phyloP scores from a whole-genome alignment of 1,140 invertebrate genomes.

The Diorhabda elongata region DNA sequence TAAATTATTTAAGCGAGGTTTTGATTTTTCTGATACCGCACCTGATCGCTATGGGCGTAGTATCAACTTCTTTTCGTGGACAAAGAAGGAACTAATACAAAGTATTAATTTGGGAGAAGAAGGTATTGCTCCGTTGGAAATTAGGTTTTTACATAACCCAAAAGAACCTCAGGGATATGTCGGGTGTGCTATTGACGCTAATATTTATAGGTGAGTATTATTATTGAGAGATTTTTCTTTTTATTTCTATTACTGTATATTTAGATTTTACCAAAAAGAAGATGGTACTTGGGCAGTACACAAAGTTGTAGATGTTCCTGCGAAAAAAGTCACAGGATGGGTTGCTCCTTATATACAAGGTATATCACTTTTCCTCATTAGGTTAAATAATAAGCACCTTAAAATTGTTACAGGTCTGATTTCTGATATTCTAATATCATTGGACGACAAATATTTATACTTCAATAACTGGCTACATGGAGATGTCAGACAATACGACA shows the following conservation, averaged over 20 bases:
- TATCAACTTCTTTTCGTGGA: slow-evolving; percentile 91
- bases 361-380: slow-evolving; percentile 31
- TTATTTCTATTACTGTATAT: slow-evolving; percentile 14
- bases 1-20: slow-evolving; percentile 75
- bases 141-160: slow-evolving; percentile 92
- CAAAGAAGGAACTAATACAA: slow-evolving; percentile 71
- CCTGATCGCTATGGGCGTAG: slow-evolving; percentile 73
- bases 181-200: slow-evolving; percentile 73
- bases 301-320: slow-evolving; percentile 73
- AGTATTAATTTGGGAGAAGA: slow-evolving; percentile 68
- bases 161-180: slow-evolving; percentile 75
- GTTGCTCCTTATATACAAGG: slow-evolving; percentile 55
- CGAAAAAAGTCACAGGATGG: slow-evolving; percentile 71
- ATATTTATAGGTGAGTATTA: slow-evolving; percentile 60
- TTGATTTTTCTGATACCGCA: slow-evolving; percentile 57
- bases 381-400: too few relatives aligned
- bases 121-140: slow-evolving; percentile 85
- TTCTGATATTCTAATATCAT: slow-evolving; percentile 88
- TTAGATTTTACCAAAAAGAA: slow-evolving; percentile 61
- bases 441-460: slow-evolving; percentile 93
- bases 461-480: slow-evolving; percentile 91
- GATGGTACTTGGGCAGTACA: slow-evolving; percentile 67
- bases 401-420: slow-evolving; percentile 67
- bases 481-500: slow-evolving; percentile 93
- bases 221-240: too few relatives aligned